Evolutionary conservation across 2,113 vertebrate species (phyloP).

Genomic region (Crotalus helleri): DNA sequence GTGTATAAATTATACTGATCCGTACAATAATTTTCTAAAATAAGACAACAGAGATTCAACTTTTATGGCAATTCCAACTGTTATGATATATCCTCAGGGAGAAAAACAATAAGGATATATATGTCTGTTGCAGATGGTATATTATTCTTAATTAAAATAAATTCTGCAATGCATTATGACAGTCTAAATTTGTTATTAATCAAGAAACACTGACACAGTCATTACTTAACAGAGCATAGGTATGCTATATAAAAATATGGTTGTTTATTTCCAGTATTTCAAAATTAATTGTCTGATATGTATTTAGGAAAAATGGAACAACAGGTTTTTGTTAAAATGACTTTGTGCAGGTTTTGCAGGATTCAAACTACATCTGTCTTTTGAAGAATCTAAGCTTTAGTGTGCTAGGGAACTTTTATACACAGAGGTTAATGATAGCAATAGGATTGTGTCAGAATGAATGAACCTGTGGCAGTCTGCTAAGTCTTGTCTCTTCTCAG

Average conservation of each 20-base stretch:
- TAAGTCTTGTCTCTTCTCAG: conserved; percentile 58
- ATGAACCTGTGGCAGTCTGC: not conserved
- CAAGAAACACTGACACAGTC: not conserved
- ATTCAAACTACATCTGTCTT: not conserved
- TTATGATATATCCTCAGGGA: not conserved
- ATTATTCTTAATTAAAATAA: not conserved
- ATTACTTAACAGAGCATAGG: not conserved
- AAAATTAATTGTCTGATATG: not conserved
- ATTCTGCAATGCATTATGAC: not conserved
- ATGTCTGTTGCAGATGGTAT: not conserved
- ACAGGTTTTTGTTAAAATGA: not conserved
- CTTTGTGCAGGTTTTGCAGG: not conserved
- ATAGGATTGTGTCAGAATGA: not conserved
- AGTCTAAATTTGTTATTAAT: conserved; percentile 3
- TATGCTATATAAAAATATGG: not conserved
- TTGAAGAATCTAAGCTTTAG: not conserved
- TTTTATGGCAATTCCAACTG: conserved; percentile 34
- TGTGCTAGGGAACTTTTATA: not conserved
- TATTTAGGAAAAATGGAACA: not conserved
- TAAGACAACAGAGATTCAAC: not conserved
- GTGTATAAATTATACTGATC: conserved; percentile 36
- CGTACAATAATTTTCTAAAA: conserved; percentile 38
- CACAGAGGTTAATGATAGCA: not conserved
- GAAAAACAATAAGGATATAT: conserved; percentile 39
- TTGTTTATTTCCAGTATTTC: not conserved